Conservation (phyloP, 2,113 vertebrate species). For the Hystrix cristata region DNA sequence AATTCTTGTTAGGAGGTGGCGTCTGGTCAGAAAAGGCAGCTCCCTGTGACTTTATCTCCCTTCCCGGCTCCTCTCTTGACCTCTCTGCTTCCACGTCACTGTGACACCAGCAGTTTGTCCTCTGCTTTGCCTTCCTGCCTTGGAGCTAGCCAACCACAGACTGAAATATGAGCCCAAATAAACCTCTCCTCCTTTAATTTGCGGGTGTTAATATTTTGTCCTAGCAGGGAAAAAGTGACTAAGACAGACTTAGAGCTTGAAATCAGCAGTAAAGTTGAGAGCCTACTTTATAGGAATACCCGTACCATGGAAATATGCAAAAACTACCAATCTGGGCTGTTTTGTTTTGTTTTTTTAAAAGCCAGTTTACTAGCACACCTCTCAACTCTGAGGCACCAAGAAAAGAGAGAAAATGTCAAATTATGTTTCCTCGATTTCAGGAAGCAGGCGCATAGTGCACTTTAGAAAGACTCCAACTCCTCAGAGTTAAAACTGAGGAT, state of each 20-base stretch:
- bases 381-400: not conserved
- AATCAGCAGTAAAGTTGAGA: not conserved
- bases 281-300: not conserved
- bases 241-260: not conserved
- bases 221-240: not conserved
- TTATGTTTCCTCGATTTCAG: slow-evolving; percentile 23
- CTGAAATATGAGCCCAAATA: not conserved
- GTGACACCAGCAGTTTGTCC: not conserved
- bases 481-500: not conserved
- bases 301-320: not conserved
- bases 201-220: not conserved
- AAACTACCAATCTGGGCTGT: not conserved
- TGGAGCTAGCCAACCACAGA: not conserved
- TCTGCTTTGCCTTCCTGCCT: not conserved
- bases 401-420: not conserved
- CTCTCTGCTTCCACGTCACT: not conserved
- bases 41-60: not conserved
- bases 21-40: not conserved
- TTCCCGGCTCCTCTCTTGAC: not conserved
- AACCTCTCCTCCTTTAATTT: not conserved
- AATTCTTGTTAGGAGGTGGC: not conserved
- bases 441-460: slow-evolving; percentile 19
- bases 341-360: slow-evolving; percentile 27
- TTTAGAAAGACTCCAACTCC: slow-evolving; percentile 24
- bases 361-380: not conserved